Conservation (phyloP, 2,888 invertebrate species). For the Monopis laevigella region DNA sequence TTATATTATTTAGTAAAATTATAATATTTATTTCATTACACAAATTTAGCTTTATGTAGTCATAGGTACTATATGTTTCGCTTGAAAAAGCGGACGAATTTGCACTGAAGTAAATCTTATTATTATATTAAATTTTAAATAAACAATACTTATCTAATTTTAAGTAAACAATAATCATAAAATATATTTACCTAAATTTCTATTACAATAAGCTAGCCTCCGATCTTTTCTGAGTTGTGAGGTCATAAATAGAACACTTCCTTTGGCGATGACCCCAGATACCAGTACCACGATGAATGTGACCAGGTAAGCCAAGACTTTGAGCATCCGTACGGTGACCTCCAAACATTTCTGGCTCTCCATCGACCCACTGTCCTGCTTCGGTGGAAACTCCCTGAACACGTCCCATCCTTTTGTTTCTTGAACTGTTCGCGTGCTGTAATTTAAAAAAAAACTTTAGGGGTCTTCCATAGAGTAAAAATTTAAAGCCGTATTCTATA, state of each 20-base stretch:
- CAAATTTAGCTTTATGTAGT: too few species aligned
- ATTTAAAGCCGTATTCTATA: too few species aligned
- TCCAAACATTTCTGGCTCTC: slow-evolving; percentile 89
- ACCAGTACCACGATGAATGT: slow-evolving; percentile 87
- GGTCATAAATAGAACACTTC: slow-evolving; percentile 90
- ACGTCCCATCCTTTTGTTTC: slow-evolving; percentile 98
- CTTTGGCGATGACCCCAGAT: slow-evolving; percentile 88
- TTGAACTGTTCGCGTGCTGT: slow-evolving; percentile 82
- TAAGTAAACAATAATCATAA: too few species aligned
- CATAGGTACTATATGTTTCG: too few species aligned
- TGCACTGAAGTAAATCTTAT: too few species aligned
- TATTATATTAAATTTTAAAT: too few species aligned
- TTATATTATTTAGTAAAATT: too few species aligned
- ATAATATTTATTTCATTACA: too few species aligned
- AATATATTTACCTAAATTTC: slow-evolving; percentile 76
- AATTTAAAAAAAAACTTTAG: slow-evolving; percentile 27
- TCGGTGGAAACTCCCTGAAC: slow-evolving; percentile 90
- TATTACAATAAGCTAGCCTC: slow-evolving; percentile 83
- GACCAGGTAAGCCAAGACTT: slow-evolving; percentile 84
- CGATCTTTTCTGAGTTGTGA: slow-evolving; percentile 85
- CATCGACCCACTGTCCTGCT: slow-evolving; percentile 89
- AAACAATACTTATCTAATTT: too few species aligned
- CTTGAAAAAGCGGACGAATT: too few species aligned
- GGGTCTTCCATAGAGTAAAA: background rate
- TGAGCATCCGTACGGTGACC: slow-evolving; percentile 83